phyloP scores from a whole-genome alignment of 1,140 invertebrate genomes.

The Venturia canescens region DNA sequence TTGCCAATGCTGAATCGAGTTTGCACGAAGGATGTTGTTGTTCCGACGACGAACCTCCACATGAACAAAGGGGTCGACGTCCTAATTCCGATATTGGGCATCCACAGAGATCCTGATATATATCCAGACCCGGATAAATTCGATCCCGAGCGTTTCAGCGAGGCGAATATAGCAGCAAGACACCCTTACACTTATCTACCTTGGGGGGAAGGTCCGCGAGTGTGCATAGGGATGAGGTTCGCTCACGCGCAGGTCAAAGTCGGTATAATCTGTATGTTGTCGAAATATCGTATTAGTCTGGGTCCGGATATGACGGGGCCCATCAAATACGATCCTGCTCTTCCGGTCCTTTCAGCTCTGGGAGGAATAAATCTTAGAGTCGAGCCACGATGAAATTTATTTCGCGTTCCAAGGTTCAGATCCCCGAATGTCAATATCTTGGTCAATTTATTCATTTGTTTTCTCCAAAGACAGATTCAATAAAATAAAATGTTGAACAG shows the following conservation, averaged over 20 bases:
- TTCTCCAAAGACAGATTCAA: no score
- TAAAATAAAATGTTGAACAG: no score
- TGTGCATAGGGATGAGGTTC: slow-evolving; percentile 81
- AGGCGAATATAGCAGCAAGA: slow-evolving; percentile 70
- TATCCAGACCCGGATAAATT: slow-evolving; percentile 83
- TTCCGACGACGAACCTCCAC: slow-evolving; percentile 72
- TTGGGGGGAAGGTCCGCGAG: slow-evolving; percentile 78
- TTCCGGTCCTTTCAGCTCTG: slow-evolving; percentile 72
- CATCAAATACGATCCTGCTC: slow-evolving; percentile 61
- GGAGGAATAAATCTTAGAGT: slow-evolving; percentile 66
- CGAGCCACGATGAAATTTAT: slow-evolving; percentile 12
- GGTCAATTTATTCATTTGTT: no score
- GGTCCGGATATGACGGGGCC: slow-evolving; percentile 65
- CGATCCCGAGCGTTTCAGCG: slow-evolving; percentile 82
- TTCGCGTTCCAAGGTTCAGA: neutral
- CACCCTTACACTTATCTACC: slow-evolving; percentile 75
- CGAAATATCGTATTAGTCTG: slow-evolving; percentile 62
- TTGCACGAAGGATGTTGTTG: slow-evolving; percentile 75
- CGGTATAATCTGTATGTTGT: slow-evolving; percentile 73
- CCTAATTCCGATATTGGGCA: no score
- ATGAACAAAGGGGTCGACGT: slow-evolving; percentile 75
- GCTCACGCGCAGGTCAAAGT: slow-evolving; percentile 81
- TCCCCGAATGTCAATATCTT: neutral
- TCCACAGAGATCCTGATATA: slow-evolving; percentile 81
- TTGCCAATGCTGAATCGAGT: slow-evolving; percentile 75